Base-by-base conservation (phyloP, 2,888 invertebrate species). In the Lacanobia wlatinum region DNA sequence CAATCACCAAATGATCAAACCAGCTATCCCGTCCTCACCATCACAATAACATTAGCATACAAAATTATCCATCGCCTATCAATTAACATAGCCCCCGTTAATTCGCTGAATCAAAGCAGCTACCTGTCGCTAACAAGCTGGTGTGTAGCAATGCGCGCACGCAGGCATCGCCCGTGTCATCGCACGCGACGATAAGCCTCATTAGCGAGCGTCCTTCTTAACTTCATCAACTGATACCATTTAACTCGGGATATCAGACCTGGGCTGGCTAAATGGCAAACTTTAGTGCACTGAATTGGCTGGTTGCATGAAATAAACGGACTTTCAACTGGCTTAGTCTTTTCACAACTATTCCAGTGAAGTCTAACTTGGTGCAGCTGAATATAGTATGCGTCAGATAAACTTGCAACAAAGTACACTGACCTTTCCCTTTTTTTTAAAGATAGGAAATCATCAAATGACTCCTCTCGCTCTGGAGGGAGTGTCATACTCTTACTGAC, bases 111-210 rank as follows among this genome's bases (percentile, higher is more conserved):
- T 85, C 85, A 85, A 85, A 85, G 84, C 86, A 68, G 79, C 70
- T 82, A 84, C 81, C 87, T 84, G 87, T 88, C 87, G 84, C 91
- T 93, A 93, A 93, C 94, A 94, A 93, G 92, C 85, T 85, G 86
- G 83, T 87, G 88, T 89, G 89, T 89, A 87, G 82, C 81, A 84
- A 87, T 90, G 90, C 88, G 88, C 89, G 87, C 87, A 92, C 91
- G 91, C 92, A 91, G 91, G 87, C 93, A 95, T 95, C 94, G 90
- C 84, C 86, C 87, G 91, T 93, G 94, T 95, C 95, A 95, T 95
- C 94, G 91, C 88, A 74, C 85, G 78, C 80, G 64, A 82, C 89
- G 95, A 95, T 95, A 95, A 94, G 91, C 90, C 95, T 95, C 95
- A 95, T 95, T 95, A 95, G 94, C 82, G 90, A 88, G 87, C 88